Evolutionary conservation across 2,113 vertebrate genomes (phyloP).

Genomic region (Gallinago jamesoni): DNA sequence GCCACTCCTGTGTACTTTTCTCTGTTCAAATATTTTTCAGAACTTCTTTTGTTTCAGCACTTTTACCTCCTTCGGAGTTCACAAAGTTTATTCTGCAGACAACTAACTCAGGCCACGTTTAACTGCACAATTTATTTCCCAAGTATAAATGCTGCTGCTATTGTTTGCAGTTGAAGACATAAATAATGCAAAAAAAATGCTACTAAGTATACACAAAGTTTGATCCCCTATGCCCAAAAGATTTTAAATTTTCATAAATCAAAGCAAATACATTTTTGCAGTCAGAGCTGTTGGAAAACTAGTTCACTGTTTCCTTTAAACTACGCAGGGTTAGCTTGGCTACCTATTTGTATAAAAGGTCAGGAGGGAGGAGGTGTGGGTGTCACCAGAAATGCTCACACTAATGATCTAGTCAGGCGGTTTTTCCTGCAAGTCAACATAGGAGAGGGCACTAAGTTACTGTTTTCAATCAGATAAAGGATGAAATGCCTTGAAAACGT

Average conservation of each 20-base stretch:
- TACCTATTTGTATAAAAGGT: background rate
- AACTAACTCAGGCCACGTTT: background rate
- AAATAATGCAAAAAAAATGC: slow-evolving; percentile 37
- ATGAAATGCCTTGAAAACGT: background rate
- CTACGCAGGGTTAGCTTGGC: background rate
- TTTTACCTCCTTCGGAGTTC: background rate
- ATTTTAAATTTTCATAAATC: slow-evolving; percentile 60
- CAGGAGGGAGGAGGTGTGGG: background rate
- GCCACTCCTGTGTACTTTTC: slow-evolving; percentile 64
- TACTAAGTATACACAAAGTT: slow-evolving; percentile 43
- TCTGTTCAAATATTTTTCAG: slow-evolving; percentile 62
- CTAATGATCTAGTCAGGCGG: background rate
- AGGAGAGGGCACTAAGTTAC: background rate
- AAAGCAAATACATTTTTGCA: slow-evolving; percentile 42
- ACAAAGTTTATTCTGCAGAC: slow-evolving; percentile 18
- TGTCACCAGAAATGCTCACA: background rate
- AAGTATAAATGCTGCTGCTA: slow-evolving; percentile 11
- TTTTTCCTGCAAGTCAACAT: background rate
- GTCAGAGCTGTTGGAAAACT: background rate
- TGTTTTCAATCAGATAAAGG: background rate
- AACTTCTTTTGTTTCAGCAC: slow-evolving; percentile 2
- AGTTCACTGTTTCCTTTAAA: background rate
- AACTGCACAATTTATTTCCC: background rate
- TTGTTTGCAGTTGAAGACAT: slow-evolving; percentile 46
- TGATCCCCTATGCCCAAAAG: slow-evolving; percentile 34